A percentile compares a stretch with the other conserved stretches of the same genome.
Conservation (phyloP, 2,888 invertebrate species). For the Phlogophora meticulosa region DNA sequence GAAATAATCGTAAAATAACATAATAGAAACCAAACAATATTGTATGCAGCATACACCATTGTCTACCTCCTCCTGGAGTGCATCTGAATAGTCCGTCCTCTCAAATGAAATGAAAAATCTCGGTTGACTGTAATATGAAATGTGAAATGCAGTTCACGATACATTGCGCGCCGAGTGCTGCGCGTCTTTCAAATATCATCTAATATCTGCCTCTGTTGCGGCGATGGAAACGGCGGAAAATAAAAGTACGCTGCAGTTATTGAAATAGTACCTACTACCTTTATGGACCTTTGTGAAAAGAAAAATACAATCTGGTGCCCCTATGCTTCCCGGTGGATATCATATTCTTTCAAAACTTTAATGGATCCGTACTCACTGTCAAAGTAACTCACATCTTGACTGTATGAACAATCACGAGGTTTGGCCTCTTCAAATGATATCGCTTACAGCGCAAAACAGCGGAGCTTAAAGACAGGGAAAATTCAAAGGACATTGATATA, state of each 20-base stretch:
- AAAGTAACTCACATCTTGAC: background rate
- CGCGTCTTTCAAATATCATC: conserved; percentile 35
- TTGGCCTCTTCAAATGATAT: background rate
- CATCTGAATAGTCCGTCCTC: background rate
- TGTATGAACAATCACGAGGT: background rate
- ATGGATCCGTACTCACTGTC: no score
- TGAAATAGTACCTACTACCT: background rate
- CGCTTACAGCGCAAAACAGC: background rate
- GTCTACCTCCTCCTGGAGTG: background rate
- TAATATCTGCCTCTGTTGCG: conserved; percentile 20
- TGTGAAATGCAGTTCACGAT: conserved; percentile 12
- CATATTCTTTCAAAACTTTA: background rate
- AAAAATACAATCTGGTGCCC: background rate
- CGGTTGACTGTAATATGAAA: conserved; percentile 10
- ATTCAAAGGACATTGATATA: background rate
- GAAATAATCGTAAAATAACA: no score
- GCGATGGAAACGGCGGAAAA: conserved; percentile 7
- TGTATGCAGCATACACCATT: no score
- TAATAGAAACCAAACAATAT: no score
- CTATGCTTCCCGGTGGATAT: background rate
- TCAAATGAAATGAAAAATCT: conserved; percentile 35
- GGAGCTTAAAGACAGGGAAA: background rate
- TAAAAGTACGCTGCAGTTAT: conserved; percentile 2
- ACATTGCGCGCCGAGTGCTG: conserved; percentile 18
- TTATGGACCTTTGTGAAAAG: background rate